Base-by-base conservation (phyloP, 2,797 vertebrate genomes). In the Atherinosoma microstoma region DNA sequence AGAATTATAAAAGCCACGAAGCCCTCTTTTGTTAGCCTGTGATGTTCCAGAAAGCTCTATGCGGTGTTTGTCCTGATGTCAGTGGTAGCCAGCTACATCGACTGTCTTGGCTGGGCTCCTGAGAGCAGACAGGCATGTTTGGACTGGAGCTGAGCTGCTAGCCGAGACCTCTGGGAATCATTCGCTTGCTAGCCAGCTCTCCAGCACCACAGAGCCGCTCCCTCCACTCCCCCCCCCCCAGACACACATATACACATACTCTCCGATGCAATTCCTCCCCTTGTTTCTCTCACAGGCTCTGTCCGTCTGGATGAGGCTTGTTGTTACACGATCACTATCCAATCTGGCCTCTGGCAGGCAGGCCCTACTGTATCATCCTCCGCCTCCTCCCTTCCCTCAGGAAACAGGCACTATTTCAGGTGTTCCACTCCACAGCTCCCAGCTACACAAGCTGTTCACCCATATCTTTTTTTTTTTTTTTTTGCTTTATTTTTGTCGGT, bases 101-200 rank as follows among this genome's bases (percentile, higher is more conserved):
- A 75, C 81, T 75, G 73, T 84, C 84, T 89, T 89, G 87, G 87
- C 85, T 65, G 64, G 61, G 79, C 85, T 88, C 82, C 80, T 29
- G 79, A 88, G 88, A 92, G 89, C 86, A 92, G 89, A 85, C 87
- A 91, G 84, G 76, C 84, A 74, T 87, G 85, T 92, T 90, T 89
- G 83, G 87, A 90, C 76, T 83, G 84, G 87, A 83, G 82, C 65
- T 53, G 90, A 90, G 84, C 76, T 83, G 80, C 86, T 82, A 87
- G 79, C 78, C 29, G 73, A 85, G 83, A 85, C 90, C 87, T 84
- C 80, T 87, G 89, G 86, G 87, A 88, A 80, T 89, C 71, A 76
- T 89, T 85, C 16, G 54, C 79, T 86, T 15, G 57, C 79, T 74
- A 80, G 79, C 82, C 83, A 85, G 80, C 78, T 84, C 79, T 85